Conservation (phyloP, 2,888 invertebrate species). For the Pristionchus fissidentatus region DNA sequence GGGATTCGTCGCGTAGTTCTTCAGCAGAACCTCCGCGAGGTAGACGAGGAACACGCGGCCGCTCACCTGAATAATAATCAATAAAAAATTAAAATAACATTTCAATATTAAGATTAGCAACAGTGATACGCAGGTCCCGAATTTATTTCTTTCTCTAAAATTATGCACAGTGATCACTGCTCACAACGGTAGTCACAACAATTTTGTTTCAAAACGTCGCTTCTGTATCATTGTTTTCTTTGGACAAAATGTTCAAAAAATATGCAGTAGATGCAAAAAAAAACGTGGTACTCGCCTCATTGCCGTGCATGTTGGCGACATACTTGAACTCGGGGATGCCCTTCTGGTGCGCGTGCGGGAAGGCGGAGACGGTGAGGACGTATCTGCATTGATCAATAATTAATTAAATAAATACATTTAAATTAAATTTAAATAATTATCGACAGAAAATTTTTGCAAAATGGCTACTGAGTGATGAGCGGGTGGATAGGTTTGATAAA, state of each 20-base stretch:
- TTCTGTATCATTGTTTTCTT: too few relatives aligned
- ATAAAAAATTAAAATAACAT: background rate
- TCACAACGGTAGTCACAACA: too few relatives aligned
- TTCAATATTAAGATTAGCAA: background rate
- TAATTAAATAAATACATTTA: background rate
- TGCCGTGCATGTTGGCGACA: conserved; percentile 96
- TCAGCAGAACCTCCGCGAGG: conserved; percentile 88
- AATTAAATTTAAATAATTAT: background rate
- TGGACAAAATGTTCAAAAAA: too few relatives aligned
- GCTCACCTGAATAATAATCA: conserved; percentile 79
- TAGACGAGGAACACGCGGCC: conserved; percentile 88
- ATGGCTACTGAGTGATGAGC: background rate
- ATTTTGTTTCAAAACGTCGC: too few relatives aligned
- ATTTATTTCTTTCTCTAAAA: background rate
- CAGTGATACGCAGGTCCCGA: background rate
- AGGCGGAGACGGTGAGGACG: conserved; percentile 88
- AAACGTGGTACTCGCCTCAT: conserved; percentile 82
- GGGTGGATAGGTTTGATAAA: too few relatives aligned
- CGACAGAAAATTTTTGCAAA: background rate
- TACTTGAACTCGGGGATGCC: conserved; percentile 91
- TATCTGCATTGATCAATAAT: conserved; percentile 77
- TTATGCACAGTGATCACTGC: background rate
- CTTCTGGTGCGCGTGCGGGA: conserved; percentile 86
- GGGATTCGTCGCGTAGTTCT: conserved; percentile 85
- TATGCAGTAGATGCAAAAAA: background rate